Base-by-base conservation (phyloP, 2,888 invertebrate genomes). In the Malthinus flaveolus region DNA sequence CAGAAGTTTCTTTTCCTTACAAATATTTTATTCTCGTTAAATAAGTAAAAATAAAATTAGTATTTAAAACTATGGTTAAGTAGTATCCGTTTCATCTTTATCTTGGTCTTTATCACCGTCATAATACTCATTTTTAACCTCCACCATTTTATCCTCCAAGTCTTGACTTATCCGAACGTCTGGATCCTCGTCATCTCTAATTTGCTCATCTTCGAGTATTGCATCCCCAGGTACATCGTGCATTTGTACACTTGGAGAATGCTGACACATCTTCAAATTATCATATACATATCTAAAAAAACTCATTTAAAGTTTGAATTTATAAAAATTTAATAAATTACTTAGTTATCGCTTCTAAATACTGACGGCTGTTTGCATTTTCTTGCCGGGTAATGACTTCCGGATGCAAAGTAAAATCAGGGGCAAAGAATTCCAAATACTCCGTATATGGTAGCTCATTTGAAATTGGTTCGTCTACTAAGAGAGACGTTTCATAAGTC, bases 231-330 rank as follows among this genome's bases (percentile, higher is more conserved):
- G 97, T 1, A 95, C 89, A 73, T 95, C 93, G 48, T 96, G 92
- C 95, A 99, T 96, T 80, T 99, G 98, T 0, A 99, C 98, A 65
- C 93, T 95, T 0, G 97, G 97, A 0, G 97, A 94, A 73, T 93
- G 90, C 70, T 92, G 91, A 66, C 94, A 87, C 89, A 94, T 91
- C 80, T 93, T 94, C 34, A 98, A 81, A 77, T 97, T 97, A 73
- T 98, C 97, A 70, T 89, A 90, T 0, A 94, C 92, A 72, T 93
- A 91, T 70, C 89, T 76, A 50, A 39, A 70, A 66, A 49, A 63
- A 39, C 1, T 1, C 12, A 7, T 2, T 10, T 10, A 36, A 11
- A 35, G 4, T 10, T 35, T 6, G 3, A 10, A 10, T 35, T 6
- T 10, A 33, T 1, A 6, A 10, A 10, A 7, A 35, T 35, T 10